These are phyloP conservation scores for Ceryle rudis DNA, from an alignment of 2,797 vertebrate genomes.

Conservation along the genomic window DNA sequence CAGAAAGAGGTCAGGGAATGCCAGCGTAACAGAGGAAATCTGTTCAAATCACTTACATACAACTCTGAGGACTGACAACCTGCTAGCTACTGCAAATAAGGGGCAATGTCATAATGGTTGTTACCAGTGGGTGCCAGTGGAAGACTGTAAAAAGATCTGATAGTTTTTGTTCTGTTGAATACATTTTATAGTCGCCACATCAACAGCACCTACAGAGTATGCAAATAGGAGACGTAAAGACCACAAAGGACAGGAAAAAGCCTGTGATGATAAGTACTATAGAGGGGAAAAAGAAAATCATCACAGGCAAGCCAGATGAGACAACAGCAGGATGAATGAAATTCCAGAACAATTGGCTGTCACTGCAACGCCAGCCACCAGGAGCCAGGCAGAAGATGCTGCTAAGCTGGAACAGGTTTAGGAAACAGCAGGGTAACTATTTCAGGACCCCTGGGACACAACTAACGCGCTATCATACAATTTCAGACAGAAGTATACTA, in stretches of 20 bases:
- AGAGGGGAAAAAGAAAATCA: not conserved
- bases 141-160: not conserved
- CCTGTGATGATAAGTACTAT: not conserved
- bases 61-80: not conserved
- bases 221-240: not conserved
- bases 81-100: not conserved
- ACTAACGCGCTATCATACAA: not conserved
- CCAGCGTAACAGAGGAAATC: not conserved
- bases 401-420: not conserved
- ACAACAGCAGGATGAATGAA: not conserved
- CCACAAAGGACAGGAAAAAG: not conserved
- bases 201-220: not conserved
- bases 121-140: not conserved
- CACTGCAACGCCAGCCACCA: not conserved
- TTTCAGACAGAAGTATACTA: not conserved
- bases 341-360: not conserved
- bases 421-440: not conserved
- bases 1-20: not conserved
- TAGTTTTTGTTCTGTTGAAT: not conserved
- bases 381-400: not conserved
- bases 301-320: not conserved
- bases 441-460: not conserved
- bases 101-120: not conserved
- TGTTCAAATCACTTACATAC: not conserved
- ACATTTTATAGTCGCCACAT: not conserved